Base-by-base conservation (phyloP, 2,113 vertebrate species). In the Ellobius talpinus region DNA sequence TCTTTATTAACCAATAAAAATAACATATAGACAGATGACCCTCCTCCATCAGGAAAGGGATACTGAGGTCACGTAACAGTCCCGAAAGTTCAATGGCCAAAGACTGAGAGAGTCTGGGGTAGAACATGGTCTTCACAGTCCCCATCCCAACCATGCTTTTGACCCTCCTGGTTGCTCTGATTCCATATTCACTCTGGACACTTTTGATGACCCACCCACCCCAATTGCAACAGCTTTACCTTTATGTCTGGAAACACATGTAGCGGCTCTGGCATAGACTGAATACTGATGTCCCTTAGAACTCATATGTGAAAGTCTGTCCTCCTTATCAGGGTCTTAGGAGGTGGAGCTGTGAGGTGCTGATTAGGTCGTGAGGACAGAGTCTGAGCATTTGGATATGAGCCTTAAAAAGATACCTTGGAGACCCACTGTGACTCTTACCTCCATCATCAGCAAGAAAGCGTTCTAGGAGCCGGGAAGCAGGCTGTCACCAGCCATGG, bases 241-340 rank as follows among this genome's bases (percentile, higher is more conserved):
- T 52, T 29, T 3, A 23, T 66, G 17, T 29, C 6, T 1, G 61
- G 3, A 68, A 58, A 39, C n/a, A 63, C 16, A 42, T 0, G 0
- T 7, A 21, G n/a, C 7, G 39, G 1, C 24, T 12, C 9, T 77
- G 7, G 14, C 72, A 5, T 47, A 36, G 42, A 24, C 29, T 36
- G 21, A 19, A 23, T 66, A 9, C 29, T 29, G 33, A 55, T 39
- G 36, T 36, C 23, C 23, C 31, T 74, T 58, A 66, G 82, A 85
- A 90, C 29, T 66, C 45, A 10, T 65, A 47, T 33, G 24, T 39
- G 65, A 12, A 94, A 66, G 23, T 12, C 23, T 74, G 33, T 31
- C 23, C 17, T 19, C 24, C 50, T 12, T 8, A 26, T 19, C 21
- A 63, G 13, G 6, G 29, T n/a, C 13, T 47, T 36, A 29, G 42